Percentiles rank a stretch among this genome's conserved stretches.
phyloP scores from a whole-genome alignment of 2,797 vertebrate species.

The Aplochiton taeniatus region DNA sequence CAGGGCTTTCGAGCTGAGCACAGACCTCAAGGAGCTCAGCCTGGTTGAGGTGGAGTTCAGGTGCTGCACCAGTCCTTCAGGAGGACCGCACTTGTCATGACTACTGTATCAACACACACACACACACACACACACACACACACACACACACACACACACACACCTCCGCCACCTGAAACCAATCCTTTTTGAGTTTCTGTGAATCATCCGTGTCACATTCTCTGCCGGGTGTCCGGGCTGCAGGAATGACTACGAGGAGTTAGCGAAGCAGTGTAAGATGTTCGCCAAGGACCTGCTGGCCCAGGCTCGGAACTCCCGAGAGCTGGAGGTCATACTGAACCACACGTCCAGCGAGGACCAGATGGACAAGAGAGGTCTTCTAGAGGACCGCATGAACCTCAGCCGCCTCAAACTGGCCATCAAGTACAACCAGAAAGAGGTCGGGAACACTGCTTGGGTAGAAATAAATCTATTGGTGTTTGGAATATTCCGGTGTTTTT shows the following conservation, averaged over 20 bases:
- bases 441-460: too few relatives aligned
- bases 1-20: constrained; percentile 94
- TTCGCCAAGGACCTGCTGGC: constrained; percentile 98
- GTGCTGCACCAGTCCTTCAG: too few relatives aligned
- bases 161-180: too few relatives aligned
- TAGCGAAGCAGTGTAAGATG: constrained; percentile 97
- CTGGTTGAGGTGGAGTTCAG: constrained; percentile 99
- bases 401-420: constrained; percentile 97
- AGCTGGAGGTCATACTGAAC: constrained; percentile 97
- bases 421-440: constrained; percentile 99
- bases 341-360: constrained; percentile 93
- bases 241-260: constrained; percentile 97
- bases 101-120: too few relatives aligned
- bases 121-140: too few relatives aligned
- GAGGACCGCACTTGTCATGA: too few relatives aligned
- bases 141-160: too few relatives aligned
- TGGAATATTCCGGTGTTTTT: too few relatives aligned
- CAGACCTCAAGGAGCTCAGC: constrained; percentile 95
- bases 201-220: neutral
- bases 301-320: constrained; percentile 96
- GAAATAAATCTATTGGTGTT: too few relatives aligned
- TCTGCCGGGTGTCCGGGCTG: constrained; percentile 9
- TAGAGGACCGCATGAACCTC: constrained; percentile 98
- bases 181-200: neutral
- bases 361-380: constrained; percentile 88